Evolutionary conservation across 1,140 invertebrate genomes (phyloP).

Genomic region (Rhopalosiphum maidis): DNA sequence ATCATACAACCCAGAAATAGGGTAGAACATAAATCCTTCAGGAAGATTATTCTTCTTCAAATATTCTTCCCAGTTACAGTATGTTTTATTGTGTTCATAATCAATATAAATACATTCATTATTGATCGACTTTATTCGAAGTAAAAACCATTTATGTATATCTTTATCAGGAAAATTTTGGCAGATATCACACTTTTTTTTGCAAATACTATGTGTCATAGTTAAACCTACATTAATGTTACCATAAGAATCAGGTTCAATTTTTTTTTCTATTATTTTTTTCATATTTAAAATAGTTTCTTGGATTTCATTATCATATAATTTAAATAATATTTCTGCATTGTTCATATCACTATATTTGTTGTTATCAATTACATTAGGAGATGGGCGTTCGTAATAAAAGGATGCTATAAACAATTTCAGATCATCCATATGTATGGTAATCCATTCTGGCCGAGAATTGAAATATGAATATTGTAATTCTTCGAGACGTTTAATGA

Average conservation of each 20-base stretch:
- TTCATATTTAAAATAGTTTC: background rate
- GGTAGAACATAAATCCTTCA: background rate
- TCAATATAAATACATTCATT: background rate
- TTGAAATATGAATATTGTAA: background rate
- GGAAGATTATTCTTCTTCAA: background rate
- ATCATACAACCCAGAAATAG: background rate
- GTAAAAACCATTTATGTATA: background rate
- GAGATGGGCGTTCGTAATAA: background rate
- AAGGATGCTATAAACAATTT: background rate
- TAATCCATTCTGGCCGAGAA: background rate
- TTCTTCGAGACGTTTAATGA: background rate
- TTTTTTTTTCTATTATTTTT: background rate
- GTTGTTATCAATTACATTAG: background rate
- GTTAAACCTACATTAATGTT: background rate
- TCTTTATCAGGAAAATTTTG: background rate
- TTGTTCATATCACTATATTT: no score
- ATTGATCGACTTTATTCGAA: background rate
- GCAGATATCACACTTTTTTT: background rate
- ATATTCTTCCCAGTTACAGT: background rate
- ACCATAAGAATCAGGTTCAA: background rate
- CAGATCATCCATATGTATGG: background rate
- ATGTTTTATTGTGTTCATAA: background rate
- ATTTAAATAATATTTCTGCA: background rate
- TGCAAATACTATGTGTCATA: conserved; percentile 10
- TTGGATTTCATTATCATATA: background rate